Conservation (phyloP, 1,140 invertebrate genomes). For the Bradynema listronoti region DNA sequence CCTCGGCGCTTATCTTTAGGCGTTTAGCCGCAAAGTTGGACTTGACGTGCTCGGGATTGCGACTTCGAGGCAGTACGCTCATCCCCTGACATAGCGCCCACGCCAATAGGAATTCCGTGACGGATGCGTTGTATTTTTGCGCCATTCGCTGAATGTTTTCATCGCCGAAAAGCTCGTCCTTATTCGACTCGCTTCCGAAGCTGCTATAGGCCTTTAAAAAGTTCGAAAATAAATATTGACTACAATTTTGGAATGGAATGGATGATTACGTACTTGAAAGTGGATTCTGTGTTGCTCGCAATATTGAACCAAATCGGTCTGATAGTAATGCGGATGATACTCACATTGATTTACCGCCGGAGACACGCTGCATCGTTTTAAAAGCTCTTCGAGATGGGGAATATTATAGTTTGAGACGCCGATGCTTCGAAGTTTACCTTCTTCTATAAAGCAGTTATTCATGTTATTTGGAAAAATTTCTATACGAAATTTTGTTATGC, state of each 20-base stretch:
- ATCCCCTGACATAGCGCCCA: constrained; percentile 44
- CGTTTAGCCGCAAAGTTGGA: constrained; percentile 31
- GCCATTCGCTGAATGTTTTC: constrained; percentile 24
- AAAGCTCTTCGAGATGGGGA: constrained; percentile 68
- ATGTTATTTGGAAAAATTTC: constrained; percentile 1
- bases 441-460: constrained; percentile 41
- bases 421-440: constrained; percentile 65
- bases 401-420: constrained; percentile 77
- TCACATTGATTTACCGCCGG: constrained; percentile 70
- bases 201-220: constrained; percentile 48
- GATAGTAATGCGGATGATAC: constrained; percentile 43
- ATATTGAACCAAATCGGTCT: constrained; percentile 35
- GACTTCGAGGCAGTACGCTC: constrained; percentile 35
- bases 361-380: constrained; percentile 63
- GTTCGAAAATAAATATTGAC: too few species aligned
- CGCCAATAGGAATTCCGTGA: constrained; percentile 35
- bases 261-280: constrained; percentile 33
- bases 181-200: constrained; percentile 39
- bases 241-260: neutral
- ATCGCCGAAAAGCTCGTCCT: constrained; percentile 32
- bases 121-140: constrained; percentile 28
- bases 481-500: too few species aligned
- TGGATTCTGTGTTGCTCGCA: constrained; percentile 37
- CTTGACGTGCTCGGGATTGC: constrained; percentile 30
- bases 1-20: constrained; percentile 24